Evolutionary conservation across 2,113 vertebrate genomes (phyloP), one percentile per base, ranked within the genome.

Genomic region (Ailurus styani): DNA sequence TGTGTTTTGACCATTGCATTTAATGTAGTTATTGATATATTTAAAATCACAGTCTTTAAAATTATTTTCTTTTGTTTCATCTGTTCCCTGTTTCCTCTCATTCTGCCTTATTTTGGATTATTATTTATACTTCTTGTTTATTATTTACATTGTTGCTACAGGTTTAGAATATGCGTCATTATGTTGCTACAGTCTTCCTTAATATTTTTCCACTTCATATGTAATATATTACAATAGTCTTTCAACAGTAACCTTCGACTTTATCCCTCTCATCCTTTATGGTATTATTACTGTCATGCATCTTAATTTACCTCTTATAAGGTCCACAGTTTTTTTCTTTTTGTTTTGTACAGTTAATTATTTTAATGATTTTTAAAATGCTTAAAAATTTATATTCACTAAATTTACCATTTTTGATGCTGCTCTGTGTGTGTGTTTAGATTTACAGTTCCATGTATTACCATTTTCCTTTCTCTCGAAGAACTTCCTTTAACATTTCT

Each of bases 21-120:
- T 86, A 50, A 23, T 72, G 1, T 0, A 77, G 27, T 81, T 37
- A 78, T 40, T 40, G 1, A 70, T 77, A 23, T 52, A 55, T 62
- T 84, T 70, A 64, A 86, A 66, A 87, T 8, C 50, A 47, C 11
- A 25, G 13, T 83, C 40, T 77, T 57, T 50, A 60, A 55, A 37
- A 9, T 42, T 60, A 3, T 45, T 47, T 73, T 64, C 8, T 29
- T 82, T 75, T 3, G 4, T 79, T 1, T 12, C 15, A 17, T 60
- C 45, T 93, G 15, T 87, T 87, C 14, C 11, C 4, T 54, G 3
- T 90, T 90, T 94, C 18, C 10, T 91, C 2, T 66, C 1, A 37
- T 75, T 95, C 15, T 96, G 18, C 25, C 13, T 95, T 94, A 75
- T 18, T 93, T 85, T 96, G 23, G 20, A 91, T 85, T 60, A 87